Evolutionary conservation across 2,888 invertebrate genomes (phyloP).

Genomic region (Tupiocoris notatus): DNA sequence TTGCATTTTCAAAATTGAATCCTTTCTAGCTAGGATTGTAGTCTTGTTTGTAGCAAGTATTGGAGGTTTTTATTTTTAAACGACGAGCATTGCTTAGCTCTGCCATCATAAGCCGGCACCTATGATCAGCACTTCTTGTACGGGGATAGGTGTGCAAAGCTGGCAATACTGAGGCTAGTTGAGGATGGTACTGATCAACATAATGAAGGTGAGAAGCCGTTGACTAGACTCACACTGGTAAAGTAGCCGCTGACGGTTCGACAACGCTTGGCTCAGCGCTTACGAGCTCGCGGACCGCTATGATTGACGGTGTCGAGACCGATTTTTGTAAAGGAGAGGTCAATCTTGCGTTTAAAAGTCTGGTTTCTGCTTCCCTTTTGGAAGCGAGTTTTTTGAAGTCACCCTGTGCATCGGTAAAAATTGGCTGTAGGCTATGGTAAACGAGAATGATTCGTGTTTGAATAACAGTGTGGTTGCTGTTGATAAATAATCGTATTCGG

Average conservation of each 20-base stretch:
- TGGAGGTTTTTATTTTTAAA: background rate
- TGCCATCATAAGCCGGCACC: too few species aligned
- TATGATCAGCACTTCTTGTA: background rate
- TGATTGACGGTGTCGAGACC: slow-evolving; percentile 85
- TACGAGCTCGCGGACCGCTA: slow-evolving; percentile 65
- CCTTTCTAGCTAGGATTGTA: too few species aligned
- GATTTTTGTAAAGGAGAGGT: slow-evolving; percentile 75
- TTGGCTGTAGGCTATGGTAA: background rate
- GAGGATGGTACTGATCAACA: background rate
- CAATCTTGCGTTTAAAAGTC: slow-evolving; percentile 64
- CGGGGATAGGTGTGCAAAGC: background rate
- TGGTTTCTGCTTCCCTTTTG: slow-evolving; percentile 61
- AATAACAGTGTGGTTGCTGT: too few species aligned
- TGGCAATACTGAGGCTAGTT: background rate
- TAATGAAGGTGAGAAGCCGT: background rate
- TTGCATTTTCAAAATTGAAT: too few species aligned
- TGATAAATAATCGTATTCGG: too few species aligned
- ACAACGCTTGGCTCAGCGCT: slow-evolving; percentile 54
- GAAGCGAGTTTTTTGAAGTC: slow-evolving; percentile 70
- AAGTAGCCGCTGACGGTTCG: slow-evolving; percentile 45
- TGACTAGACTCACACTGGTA: slow-evolving; percentile 43
- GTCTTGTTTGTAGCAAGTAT: too few species aligned
- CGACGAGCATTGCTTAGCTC: background rate
- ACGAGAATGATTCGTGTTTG: too few species aligned
- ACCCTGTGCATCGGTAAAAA: slow-evolving; percentile 57